phyloP scores from a whole-genome alignment of 2,888 invertebrate species.

The Coleophora flavipennella region DNA sequence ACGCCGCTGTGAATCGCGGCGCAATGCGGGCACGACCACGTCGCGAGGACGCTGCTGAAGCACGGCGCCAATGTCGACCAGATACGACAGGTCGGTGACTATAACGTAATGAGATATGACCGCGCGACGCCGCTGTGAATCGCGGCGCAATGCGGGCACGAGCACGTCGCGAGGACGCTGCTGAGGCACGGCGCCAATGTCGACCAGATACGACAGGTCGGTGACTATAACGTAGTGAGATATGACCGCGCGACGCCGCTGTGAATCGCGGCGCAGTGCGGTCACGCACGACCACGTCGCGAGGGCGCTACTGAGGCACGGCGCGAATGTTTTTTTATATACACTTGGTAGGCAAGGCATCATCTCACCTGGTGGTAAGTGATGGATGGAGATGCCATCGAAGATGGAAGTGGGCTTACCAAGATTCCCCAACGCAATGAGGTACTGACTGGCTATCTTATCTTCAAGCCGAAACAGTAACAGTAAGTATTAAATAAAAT shows the following conservation, averaged over 20 bases:
- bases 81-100: constrained; percentile 83
- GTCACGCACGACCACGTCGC: constrained; percentile 89
- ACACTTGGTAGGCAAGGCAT: too few relatives aligned
- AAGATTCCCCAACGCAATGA: too few relatives aligned
- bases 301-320: constrained; percentile 81
- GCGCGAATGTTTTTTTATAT: constrained; percentile 42
- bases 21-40: constrained; percentile 93
- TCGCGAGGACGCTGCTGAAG: constrained; percentile 82
- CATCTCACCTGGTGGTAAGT: too few relatives aligned
- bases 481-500: too few relatives aligned
- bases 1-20: constrained; percentile 95
- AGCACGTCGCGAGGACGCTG: constrained; percentile 82
- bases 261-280: constrained; percentile 97
- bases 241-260: constrained; percentile 72
- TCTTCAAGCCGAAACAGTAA: too few relatives aligned
- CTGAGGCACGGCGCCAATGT: constrained; percentile 77
- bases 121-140: constrained; percentile 95
- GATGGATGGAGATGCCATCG: too few relatives aligned
- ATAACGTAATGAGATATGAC: too few relatives aligned
- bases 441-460: too few relatives aligned
- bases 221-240: too few relatives aligned
- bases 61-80: constrained; percentile 67
- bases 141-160: constrained; percentile 95
- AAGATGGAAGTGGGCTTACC: too few relatives aligned
- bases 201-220: too few relatives aligned